Conservation (phyloP, 2,888 invertebrate genomes). For the Hirtodrosophila alboralis region DNA sequence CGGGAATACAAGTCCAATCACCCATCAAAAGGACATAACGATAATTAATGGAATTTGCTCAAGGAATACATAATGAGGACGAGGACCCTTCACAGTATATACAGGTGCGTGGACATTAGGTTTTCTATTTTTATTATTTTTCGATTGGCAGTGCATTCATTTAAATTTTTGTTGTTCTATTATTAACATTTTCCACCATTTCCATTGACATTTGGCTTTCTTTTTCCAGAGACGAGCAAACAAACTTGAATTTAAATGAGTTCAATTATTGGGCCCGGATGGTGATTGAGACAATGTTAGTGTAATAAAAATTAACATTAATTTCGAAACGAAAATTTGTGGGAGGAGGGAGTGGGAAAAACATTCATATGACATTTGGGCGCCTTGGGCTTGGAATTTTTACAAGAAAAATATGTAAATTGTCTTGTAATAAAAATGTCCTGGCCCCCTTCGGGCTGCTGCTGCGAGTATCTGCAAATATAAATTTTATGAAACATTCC, state of each 20-base stretch:
- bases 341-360: slow-evolving; percentile 1
- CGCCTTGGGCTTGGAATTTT: slow-evolving; percentile 56
- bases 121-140: slow-evolving; percentile 76
- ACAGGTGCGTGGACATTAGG: slow-evolving; percentile 31
- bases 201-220: slow-evolving; percentile 14
- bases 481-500: slow-evolving; percentile 81
- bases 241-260: slow-evolving; percentile 72
- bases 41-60: slow-evolving; percentile 84
- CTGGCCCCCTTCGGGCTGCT: slow-evolving; percentile 26
- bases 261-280: slow-evolving; percentile 8
- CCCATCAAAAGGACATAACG: slow-evolving; percentile 82
- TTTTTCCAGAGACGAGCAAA: slow-evolving; percentile 20
- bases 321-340: slow-evolving; percentile 55
- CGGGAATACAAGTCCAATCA: slow-evolving; percentile 53
- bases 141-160: slow-evolving; percentile 69
- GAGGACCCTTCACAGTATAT: not conserved
- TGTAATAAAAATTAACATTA: slow-evolving; percentile 80
- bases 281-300: slow-evolving; percentile 52
- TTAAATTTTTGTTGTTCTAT: slow-evolving; percentile 59
- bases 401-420: slow-evolving; percentile 82
- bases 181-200: slow-evolving; percentile 55
- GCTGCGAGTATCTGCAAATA: slow-evolving; percentile 66
- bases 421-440: slow-evolving; percentile 81
- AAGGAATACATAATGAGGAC: slow-evolving; percentile 82
- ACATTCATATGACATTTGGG: slow-evolving; percentile 68